Conservation (phyloP, 2,797 vertebrate species). For the Anableps anableps region DNA sequence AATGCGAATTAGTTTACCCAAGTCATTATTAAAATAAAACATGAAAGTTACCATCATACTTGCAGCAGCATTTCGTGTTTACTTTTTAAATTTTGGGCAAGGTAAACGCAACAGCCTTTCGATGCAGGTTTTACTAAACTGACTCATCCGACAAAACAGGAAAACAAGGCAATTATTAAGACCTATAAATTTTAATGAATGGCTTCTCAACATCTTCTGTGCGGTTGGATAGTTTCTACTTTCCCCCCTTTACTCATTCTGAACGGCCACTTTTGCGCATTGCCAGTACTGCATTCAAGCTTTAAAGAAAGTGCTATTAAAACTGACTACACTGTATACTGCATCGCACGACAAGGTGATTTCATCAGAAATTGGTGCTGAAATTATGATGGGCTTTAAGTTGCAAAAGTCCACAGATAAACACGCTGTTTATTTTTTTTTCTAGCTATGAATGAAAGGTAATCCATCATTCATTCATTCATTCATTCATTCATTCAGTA, state of each 20-base stretch:
- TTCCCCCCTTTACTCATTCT: constrained; percentile 38
- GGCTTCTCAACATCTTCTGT: constrained; percentile 19
- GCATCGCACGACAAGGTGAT: background rate
- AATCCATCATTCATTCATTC: constrained; percentile 16
- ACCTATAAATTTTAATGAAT: constrained; percentile 34
- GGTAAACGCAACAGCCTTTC: background rate
- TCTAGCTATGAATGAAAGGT: background rate
- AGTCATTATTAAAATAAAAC: background rate
- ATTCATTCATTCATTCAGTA: constrained; percentile 16
- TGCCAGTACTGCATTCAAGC: background rate
- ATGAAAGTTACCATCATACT: background rate
- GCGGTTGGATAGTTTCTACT: constrained; percentile 26
- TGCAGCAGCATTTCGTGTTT: background rate
- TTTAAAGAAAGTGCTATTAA: constrained; percentile 5
- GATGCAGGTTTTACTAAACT: constrained; percentile 15
- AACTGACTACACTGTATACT: background rate
- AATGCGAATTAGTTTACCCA: background rate
- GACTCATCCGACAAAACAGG: constrained; percentile 15
- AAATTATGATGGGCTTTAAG: background rate
- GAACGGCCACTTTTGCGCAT: constrained; percentile 30
- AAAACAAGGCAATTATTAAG: constrained; percentile 19
- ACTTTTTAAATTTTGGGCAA: background rate
- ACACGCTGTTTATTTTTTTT: background rate
- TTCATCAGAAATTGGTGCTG: constrained; percentile 9
- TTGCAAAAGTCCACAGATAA: constrained; percentile 18